Evolutionary conservation across 2,888 invertebrate species (phyloP).

Genomic region (Drosophila mulleri): DNA sequence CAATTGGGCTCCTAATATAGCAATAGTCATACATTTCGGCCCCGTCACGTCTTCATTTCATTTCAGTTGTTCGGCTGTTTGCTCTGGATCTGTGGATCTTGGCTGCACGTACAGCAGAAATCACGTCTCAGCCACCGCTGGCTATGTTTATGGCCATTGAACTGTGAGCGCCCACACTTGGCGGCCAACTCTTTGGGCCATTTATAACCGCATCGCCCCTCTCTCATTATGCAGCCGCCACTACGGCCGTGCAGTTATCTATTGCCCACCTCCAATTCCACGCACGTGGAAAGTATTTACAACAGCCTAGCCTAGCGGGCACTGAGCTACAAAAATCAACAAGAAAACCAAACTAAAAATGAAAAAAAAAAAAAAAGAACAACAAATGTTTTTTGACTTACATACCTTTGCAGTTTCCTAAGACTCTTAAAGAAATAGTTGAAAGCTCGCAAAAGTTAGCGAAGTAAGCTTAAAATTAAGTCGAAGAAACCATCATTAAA

Average conservation of each 20-base stretch:
- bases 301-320: conserved; percentile 22
- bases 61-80: conserved; percentile 17
- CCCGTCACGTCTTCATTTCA: conserved; percentile 56
- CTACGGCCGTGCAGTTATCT: conserved; percentile 50
- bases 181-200: conserved; percentile 54
- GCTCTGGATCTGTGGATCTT: conserved; percentile 34
- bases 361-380: not conserved
- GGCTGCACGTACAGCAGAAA: conserved; percentile 43
- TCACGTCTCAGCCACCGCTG: conserved; percentile 55
- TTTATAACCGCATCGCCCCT: conserved; percentile 48
- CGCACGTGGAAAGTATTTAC: conserved; percentile 54
- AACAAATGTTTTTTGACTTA: not conserved
- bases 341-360: conserved; percentile 1
- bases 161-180: conserved; percentile 29
- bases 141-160: conserved; percentile 54
- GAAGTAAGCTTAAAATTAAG: not conserved
- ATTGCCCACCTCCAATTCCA: conserved; percentile 47
- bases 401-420: not conserved
- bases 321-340: conserved; percentile 27
- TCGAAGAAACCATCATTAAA: not conserved
- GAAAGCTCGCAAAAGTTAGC: not conserved
- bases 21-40: conserved; percentile 48
- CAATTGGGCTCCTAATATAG: conserved; percentile 57
- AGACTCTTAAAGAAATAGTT: not conserved
- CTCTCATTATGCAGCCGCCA: conserved; percentile 51